Evolutionary conservation across 2,797 vertebrate species (phyloP).

Genomic region (Tympanoctomys barrerae): DNA sequence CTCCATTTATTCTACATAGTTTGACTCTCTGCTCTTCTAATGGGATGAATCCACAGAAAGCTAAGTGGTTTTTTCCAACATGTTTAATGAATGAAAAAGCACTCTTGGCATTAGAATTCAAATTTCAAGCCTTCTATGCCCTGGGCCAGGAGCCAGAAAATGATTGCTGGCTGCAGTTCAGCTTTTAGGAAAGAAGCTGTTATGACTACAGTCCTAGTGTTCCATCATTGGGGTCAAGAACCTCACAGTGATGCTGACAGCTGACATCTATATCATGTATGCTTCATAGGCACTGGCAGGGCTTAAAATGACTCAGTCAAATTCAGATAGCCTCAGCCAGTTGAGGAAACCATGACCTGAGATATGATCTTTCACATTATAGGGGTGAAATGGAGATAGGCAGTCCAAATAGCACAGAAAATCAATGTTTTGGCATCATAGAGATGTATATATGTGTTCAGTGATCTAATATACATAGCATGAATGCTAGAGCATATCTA

Average conservation of each 20-base stretch:
- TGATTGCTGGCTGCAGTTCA: slow-evolving; percentile 24
- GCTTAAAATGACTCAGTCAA: background rate
- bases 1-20: slow-evolving; percentile 36
- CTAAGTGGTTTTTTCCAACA: slow-evolving; percentile 40
- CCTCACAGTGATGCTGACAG: background rate
- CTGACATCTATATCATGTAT: background rate
- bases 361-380: background rate
- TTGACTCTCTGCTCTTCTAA: slow-evolving; percentile 16
- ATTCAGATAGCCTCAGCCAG: background rate
- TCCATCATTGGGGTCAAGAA: background rate
- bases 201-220: background rate
- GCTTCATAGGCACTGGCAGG: background rate
- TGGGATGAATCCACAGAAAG: background rate
- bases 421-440: background rate
- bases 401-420: background rate
- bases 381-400: background rate
- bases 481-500: background rate
- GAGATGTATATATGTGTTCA: background rate
- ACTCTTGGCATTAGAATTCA: slow-evolving; percentile 62
- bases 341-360: background rate
- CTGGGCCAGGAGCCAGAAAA: slow-evolving; percentile 42
- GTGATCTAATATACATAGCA: rapidly evolving
- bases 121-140: slow-evolving; percentile 17
- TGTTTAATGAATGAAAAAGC: slow-evolving; percentile 70
- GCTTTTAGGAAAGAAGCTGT: slow-evolving; percentile 20